A percentile compares a stretch with the other conserved stretches of the same genome.
Conservation (phyloP, 2,888 invertebrate species). For the Teleiodes luculella region DNA sequence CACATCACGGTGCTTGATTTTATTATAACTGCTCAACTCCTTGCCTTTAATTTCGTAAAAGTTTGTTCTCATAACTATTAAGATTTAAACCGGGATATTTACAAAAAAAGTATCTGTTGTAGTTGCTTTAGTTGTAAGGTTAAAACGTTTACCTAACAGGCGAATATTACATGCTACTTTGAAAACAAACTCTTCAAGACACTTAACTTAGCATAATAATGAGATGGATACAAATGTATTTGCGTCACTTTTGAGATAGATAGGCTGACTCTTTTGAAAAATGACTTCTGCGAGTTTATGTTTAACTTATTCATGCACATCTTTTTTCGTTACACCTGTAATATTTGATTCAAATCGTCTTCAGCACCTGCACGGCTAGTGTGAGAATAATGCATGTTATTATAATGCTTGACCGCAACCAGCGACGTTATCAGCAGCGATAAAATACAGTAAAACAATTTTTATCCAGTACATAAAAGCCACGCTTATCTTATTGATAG, state of each 20-base stretch:
- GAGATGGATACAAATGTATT: slow-evolving; percentile 2
- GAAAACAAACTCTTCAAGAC: too few species aligned
- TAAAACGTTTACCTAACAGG: too few species aligned
- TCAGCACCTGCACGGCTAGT: slow-evolving; percentile 11
- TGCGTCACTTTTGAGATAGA: background rate
- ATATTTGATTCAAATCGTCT: slow-evolving; percentile 15
- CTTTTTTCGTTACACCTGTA: slow-evolving; percentile 10
- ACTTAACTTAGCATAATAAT: background rate
- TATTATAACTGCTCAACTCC: too few species aligned
- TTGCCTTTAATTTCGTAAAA: too few species aligned
- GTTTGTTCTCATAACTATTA: too few species aligned
- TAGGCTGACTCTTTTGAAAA: background rate
- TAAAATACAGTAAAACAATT: slow-evolving; percentile 13
- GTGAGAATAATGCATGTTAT: slow-evolving; percentile 15
- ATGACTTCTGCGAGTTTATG: background rate
- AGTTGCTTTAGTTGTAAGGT: too few species aligned
- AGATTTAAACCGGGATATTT: too few species aligned
- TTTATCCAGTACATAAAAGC: slow-evolving; percentile 14
- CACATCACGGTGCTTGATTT: too few species aligned
- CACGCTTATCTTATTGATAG: background rate
- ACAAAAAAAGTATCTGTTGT: too few species aligned
- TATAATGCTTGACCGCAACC: slow-evolving; percentile 4
- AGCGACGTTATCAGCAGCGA: slow-evolving; percentile 5
- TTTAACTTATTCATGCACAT: background rate
- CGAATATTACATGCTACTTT: too few species aligned